Evolutionary conservation across 1,140 invertebrate genomes (phyloP).

Genomic region (Solenopsis fugax): DNA sequence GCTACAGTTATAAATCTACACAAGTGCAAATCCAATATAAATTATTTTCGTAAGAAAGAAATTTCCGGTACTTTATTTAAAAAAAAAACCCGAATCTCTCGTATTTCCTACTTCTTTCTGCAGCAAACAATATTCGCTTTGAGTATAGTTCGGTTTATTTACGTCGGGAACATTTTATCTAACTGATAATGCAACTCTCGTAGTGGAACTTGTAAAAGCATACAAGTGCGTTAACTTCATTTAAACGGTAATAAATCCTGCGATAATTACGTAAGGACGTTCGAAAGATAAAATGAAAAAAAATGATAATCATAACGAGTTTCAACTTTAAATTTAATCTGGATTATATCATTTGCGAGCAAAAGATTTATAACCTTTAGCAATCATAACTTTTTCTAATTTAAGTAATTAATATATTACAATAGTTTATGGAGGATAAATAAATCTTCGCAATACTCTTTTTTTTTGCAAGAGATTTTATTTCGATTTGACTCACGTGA

Average conservation of each 20-base stretch:
- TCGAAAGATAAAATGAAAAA: constrained; percentile 20
- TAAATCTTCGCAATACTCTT: neutral
- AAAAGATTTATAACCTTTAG: neutral
- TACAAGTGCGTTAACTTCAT: constrained; percentile 13
- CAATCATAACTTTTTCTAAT: neutral
- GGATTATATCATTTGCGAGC: neutral
- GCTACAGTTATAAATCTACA: neutral
- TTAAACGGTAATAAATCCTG: constrained; percentile 28
- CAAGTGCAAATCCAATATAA: neutral
- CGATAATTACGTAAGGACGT: constrained; percentile 13
- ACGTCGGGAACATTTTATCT: constrained; percentile 23
- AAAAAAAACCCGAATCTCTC: neutral
- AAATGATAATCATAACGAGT: constrained; percentile 12
- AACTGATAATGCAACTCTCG: neutral
- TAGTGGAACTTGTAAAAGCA: constrained; percentile 28
- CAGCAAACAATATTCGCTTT: constrained; percentile 23
- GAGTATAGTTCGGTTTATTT: constrained; percentile 34
- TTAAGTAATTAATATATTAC: neutral
- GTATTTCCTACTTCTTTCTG: neutral
- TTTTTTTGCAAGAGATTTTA: neutral
- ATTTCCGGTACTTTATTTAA: neutral
- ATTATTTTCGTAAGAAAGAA: constrained; percentile 25
- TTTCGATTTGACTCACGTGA: neutral
- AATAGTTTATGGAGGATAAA: neutral
- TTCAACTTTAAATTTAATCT: constrained; percentile 5